Conservation (phyloP, 2,113 vertebrate genomes). For the Nyctereutes procyonoides region DNA sequence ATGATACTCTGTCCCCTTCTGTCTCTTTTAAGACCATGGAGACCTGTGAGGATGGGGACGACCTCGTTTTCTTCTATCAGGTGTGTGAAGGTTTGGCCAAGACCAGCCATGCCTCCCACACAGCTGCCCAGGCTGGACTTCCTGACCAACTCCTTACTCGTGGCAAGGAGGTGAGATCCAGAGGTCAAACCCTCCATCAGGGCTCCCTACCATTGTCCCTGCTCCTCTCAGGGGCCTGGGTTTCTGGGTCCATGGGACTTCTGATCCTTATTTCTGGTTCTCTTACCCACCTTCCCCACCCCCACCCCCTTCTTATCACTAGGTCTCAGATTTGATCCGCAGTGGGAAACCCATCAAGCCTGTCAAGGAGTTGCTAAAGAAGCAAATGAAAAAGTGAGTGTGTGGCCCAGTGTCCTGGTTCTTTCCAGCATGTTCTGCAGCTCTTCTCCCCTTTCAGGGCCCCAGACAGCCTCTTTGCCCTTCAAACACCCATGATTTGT, state of each 20-base stretch:
- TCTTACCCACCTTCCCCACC: neutral
- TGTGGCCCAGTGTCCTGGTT: neutral
- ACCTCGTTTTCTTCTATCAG: conserved; percentile 96
- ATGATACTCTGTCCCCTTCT: neutral
- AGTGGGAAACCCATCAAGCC: conserved; percentile 89
- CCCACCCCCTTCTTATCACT: neutral
- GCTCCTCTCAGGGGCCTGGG: neutral
- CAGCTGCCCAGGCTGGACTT: conserved; percentile 93
- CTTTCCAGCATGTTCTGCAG: neutral
- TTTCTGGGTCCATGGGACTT: neutral
- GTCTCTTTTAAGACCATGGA: conserved; percentile 91
- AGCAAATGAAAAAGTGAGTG: conserved; percentile 79
- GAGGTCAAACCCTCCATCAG: neutral
- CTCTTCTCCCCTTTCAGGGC: neutral
- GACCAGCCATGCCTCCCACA: conserved; percentile 95
- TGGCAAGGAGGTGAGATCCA: conserved; percentile 90
- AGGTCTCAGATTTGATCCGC: conserved; percentile 92
- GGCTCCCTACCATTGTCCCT: neutral
- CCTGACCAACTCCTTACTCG: conserved; percentile 91
- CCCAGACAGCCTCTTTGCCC: neutral
- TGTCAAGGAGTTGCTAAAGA: conserved; percentile 77
- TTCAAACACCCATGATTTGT: neutral
- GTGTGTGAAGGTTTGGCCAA: conserved; percentile 93
- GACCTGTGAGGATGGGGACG: conserved; percentile 94
- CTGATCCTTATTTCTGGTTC: neutral